These are phyloP conservation scores for Craseonycteris thonglongyai DNA, from an alignment of 2,113 vertebrate genomes.

Conservation along the genomic window DNA sequence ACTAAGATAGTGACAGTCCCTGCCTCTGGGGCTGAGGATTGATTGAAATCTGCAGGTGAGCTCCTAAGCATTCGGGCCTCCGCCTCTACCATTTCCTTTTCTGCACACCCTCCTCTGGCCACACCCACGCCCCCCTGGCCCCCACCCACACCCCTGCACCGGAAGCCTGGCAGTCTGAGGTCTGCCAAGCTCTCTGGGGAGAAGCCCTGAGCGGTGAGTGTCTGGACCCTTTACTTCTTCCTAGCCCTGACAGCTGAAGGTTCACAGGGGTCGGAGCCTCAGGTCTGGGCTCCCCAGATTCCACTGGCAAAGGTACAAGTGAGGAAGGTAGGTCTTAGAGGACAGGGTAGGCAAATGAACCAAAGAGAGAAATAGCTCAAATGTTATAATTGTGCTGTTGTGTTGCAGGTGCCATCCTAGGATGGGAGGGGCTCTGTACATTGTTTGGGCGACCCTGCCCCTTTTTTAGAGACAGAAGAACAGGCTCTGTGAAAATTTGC, in stretches of 20 bases:
- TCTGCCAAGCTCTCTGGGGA: neutral
- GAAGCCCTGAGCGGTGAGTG: neutral
- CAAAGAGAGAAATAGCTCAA: neutral
- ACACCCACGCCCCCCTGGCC: neutral
- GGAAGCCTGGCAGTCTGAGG: conserved; percentile 30
- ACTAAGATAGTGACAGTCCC: neutral
- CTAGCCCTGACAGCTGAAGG: neutral
- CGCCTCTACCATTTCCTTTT: conserved; percentile 38
- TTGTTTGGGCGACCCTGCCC: neutral
- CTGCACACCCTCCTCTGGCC: neutral
- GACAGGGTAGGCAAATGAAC: neutral
- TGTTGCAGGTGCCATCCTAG: neutral
- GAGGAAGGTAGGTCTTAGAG: neutral
- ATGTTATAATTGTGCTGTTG: neutral
- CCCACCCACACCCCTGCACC: neutral
- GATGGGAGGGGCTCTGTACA: rapidly evolving
- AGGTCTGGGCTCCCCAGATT: neutral
- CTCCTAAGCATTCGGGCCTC: neutral
- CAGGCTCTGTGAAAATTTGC: neutral
- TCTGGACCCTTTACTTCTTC: neutral
- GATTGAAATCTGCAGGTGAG: neutral
- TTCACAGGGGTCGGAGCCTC: neutral
- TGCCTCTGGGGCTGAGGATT: neutral
- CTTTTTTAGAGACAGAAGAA: neutral
- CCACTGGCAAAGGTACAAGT: neutral